These are phyloP conservation scores for Rhinopomastus cyanomelas DNA, from an alignment of 2,113 vertebrate species.

Conservation along the genomic window DNA sequence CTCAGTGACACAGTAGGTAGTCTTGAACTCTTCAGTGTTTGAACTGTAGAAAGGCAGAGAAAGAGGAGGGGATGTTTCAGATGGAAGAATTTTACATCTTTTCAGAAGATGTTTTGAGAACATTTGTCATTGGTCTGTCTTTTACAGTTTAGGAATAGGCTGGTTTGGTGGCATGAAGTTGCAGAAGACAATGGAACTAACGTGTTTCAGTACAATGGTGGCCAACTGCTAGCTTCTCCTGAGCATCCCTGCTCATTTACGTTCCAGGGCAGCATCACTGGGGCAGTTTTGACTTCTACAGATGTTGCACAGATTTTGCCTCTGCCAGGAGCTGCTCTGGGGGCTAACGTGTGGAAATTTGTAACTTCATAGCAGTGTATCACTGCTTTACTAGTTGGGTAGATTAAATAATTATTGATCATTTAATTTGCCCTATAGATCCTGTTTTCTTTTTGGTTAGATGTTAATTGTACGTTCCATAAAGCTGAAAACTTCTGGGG, in stretches of 20 bases:
- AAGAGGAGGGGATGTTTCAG: not conserved
- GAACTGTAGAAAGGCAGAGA: not conserved
- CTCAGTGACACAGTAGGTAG: not conserved
- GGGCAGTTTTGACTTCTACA: not conserved
- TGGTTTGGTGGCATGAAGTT: not conserved
- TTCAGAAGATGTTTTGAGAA: not conserved
- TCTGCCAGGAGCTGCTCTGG: not conserved
- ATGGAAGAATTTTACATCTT: not conserved
- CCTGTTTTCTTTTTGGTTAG: not conserved
- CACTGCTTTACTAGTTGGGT: not conserved
- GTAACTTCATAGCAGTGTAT: not conserved
- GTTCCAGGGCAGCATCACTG: not conserved
- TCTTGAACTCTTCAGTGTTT: not conserved
- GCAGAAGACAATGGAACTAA: not conserved
- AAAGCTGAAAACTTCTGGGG: not conserved
- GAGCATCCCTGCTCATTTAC: not conserved
- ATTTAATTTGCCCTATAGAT: not conserved
- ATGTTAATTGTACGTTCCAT: not conserved
- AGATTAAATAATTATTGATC: not conserved
- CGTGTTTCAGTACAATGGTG: rapidly evolving
- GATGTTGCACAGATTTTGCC: not conserved
- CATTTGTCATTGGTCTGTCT: not conserved
- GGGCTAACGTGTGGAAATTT: not conserved
- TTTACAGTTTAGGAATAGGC: not conserved
- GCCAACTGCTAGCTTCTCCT: not conserved